Base-by-base conservation (phyloP, 2,113 vertebrate species). In the Desmodus rotundus region DNA sequence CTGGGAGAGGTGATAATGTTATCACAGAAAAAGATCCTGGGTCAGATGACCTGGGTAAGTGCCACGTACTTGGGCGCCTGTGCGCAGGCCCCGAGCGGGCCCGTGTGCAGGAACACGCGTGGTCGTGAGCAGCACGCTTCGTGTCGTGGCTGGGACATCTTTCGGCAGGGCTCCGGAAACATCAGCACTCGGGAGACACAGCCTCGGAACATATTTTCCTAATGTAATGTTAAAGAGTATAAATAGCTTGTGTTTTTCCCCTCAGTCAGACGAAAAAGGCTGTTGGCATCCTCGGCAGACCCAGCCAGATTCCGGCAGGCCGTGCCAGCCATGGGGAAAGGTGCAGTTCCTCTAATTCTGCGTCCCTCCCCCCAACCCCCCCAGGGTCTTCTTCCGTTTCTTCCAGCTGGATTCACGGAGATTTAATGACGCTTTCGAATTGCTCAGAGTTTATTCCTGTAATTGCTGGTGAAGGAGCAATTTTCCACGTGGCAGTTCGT, bases 61-160 rank as follows among this genome's bases (percentile, higher is more conserved):
- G 5, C 24, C 16, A 2, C 7, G 3, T 0, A 1, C 1, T 31
- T 13, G 4, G 4, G 3, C 38, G 12, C 28, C 2, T 20, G 45
- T 9, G 22, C 33, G 13, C 56, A 91, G 89, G 81, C 54, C 38
- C 68, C 16, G 70, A 92, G 9, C 14, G 2, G 50, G 50, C 50
- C 54, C 19, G 52, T 7, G 54, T 9, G 56, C 56, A 10, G 74
- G 73, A 7, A 4, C 24, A 4, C 1, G 31, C 63, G 10, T 43
- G 31, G 33, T 20, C 22, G 61, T 13, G 7, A 22, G 33, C 26
- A 36, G 67, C 38, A 33, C 24, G 0, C n/a, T n/a, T 68, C 24
- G 6, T 22, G 26, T 8, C 6, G 11, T 28, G 10, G 58, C 58
- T 13, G 58, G 16, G 11, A n/a, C 77, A 52, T 26, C 63, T 26